Base-by-base conservation (phyloP, 2,888 invertebrate species). In the Chaetogeoica ovagalla region DNA sequence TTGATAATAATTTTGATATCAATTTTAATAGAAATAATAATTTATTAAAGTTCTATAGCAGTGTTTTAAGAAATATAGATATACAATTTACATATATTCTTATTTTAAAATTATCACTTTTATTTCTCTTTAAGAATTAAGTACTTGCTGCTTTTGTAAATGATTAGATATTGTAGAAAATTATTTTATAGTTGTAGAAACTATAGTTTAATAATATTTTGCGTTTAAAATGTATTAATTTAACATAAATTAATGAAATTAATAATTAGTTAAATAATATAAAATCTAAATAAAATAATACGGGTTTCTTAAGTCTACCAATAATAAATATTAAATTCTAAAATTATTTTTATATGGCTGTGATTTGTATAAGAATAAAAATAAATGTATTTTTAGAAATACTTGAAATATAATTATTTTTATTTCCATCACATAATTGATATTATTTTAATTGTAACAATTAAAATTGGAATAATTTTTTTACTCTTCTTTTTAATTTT, bases 331-430 rank as follows among this genome's bases (percentile, higher is more conserved):
- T 48, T 63, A 63, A 63, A 48, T 66, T 66, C 13, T 66, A 48
- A 21, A 43, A 66, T 48, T 21, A 66, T 66, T 60, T 39, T 48
- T 21, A 66, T 66, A 66, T 66, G 48, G 23, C 48, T 66, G 48
- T 66, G 66, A 66, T 66, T 3, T 66, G 13, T 21, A 21, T 23
- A 66, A 13, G 1, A 60, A 65, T 6, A 65, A 37, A 63, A 48
- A 48, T 48, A 48, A 4, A 63, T 63, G 5, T 60, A 60, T 60
- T 60, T 11, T 60, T 60, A 55, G 55, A 55, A 19, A 7, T 48
- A 48, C 21, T 60, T 13, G 3, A 60, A 59, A 23, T 60, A 55
- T 19, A 19, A 19, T 55, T 55, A 55, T 7, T 17, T 55, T 55
- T 55, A 19, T 55, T 55, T 19, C 48, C 48, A 55, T 19, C 1